Conservation (phyloP, 2,113 vertebrate genomes). For the Colinus virginianus region DNA sequence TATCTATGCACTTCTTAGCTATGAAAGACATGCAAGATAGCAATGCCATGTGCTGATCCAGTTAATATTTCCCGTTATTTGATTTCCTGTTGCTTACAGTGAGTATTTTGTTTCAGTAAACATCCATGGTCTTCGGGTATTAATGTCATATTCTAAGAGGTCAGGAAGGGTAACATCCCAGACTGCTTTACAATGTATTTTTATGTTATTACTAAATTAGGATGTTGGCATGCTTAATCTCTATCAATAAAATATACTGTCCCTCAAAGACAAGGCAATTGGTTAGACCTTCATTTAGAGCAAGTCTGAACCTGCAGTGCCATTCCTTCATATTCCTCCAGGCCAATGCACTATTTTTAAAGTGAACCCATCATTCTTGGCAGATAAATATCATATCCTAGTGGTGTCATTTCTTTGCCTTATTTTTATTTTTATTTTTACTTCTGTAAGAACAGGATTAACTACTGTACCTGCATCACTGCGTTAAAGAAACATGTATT, state of each 20-base stretch:
- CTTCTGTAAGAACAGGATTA: neutral
- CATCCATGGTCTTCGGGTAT: neutral
- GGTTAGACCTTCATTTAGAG: neutral
- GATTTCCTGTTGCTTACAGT: neutral
- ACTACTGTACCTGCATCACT: slow-evolving; percentile 89
- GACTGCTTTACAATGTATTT: neutral
- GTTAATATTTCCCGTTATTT: neutral
- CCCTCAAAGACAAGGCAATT: neutral
- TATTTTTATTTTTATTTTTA: neutral
- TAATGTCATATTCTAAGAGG: neutral
- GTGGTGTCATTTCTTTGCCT: neutral
- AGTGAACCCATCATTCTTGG: neutral
- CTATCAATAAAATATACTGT: neutral
- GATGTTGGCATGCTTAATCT: neutral
- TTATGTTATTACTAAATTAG: neutral
- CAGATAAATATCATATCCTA: neutral
- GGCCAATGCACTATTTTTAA: slow-evolving; percentile 33
- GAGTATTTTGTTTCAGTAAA: neutral
- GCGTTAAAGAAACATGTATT: slow-evolving; percentile 99
- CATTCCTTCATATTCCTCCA: neutral
- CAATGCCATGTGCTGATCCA: neutral
- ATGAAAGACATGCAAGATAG: neutral
- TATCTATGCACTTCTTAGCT: neutral
- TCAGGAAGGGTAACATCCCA: neutral
- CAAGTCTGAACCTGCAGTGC: slow-evolving; percentile 42